These are phyloP conservation scores for Ceyx cyanopectus DNA, from an alignment of 2,113 vertebrate genomes.

Conservation along the genomic window DNA sequence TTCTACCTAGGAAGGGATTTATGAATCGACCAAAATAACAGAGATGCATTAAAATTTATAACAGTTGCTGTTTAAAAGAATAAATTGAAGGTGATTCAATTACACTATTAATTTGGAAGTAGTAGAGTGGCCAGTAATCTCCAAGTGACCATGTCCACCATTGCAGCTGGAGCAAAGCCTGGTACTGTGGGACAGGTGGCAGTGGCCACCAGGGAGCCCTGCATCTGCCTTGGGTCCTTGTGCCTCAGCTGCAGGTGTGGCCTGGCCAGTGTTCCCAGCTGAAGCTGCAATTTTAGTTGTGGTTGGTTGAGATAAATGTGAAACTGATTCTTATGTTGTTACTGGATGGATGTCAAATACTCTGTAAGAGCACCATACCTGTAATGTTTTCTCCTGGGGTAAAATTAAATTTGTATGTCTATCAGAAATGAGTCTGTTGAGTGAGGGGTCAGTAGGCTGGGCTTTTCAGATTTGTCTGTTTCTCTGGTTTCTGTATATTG, in stretches of 20 bases:
- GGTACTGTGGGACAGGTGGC: fast-evolving
- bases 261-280: fast-evolving
- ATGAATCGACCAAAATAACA: neutral
- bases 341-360: neutral
- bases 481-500: neutral
- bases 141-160: fast-evolving
- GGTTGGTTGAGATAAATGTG: neutral
- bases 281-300: neutral
- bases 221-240: fast-evolving
- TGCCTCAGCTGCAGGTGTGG: fast-evolving
- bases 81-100: neutral
- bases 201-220: neutral
- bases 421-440: neutral
- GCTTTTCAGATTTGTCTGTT: neutral
- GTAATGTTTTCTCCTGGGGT: neutral
- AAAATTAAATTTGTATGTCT: neutral
- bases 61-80: neutral
- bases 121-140: neutral
- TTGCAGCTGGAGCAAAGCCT: neutral
- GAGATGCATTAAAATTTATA: neutral
- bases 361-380: neutral
- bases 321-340: fast-evolving
- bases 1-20: neutral
- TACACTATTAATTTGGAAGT: neutral
- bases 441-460: neutral